Evolutionary conservation across 2,888 invertebrate species (phyloP).

Genomic region (Andrena fulva): DNA sequence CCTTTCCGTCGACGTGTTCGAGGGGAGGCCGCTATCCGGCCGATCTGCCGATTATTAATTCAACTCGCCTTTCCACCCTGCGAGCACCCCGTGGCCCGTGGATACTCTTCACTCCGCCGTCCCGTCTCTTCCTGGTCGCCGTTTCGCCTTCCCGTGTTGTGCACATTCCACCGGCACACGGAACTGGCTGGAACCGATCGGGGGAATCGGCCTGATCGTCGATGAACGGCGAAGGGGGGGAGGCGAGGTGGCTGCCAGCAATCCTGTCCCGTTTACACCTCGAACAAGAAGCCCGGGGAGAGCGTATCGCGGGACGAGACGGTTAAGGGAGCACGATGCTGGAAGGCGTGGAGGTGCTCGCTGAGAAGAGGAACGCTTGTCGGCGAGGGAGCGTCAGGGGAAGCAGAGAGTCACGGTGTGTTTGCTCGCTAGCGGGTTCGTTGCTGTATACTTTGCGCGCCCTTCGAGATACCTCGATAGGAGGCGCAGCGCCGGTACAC

Average conservation of each 20-base stretch:
- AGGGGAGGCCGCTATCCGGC: constrained; percentile 77
- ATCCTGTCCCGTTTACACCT: constrained; percentile 60
- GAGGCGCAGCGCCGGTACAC: constrained; percentile 54
- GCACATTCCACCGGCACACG: constrained; percentile 33
- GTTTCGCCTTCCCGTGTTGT: background rate
- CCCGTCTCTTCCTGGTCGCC: constrained; percentile 22
- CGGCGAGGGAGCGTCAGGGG: constrained; percentile 25
- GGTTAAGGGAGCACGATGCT: constrained; percentile 5
- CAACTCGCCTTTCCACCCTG: constrained; percentile 76
- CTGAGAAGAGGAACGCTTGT: background rate
- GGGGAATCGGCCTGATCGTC: constrained; percentile 38
- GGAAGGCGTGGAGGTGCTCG: constrained; percentile 22
- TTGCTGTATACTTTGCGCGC: constrained; percentile 74
- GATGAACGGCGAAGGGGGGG: constrained; percentile 43
- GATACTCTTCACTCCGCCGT: constrained; percentile 34
- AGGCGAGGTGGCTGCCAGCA: background rate
- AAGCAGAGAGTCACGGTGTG: constrained; percentile 65
- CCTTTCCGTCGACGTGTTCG: constrained; percentile 62
- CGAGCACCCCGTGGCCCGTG: constrained; percentile 53
- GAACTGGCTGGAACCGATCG: constrained; percentile 33
- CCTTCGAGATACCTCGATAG: constrained; percentile 78
- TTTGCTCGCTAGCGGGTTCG: constrained; percentile 70
- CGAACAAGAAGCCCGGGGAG: constrained; percentile 43
- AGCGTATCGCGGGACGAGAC: constrained; percentile 26
- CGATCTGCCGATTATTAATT: constrained; percentile 83